Percentiles rank a stretch among this genome's conserved stretches.
Conservation (phyloP, 2,888 invertebrate genomes). For the Micoletzkya japonica region DNA sequence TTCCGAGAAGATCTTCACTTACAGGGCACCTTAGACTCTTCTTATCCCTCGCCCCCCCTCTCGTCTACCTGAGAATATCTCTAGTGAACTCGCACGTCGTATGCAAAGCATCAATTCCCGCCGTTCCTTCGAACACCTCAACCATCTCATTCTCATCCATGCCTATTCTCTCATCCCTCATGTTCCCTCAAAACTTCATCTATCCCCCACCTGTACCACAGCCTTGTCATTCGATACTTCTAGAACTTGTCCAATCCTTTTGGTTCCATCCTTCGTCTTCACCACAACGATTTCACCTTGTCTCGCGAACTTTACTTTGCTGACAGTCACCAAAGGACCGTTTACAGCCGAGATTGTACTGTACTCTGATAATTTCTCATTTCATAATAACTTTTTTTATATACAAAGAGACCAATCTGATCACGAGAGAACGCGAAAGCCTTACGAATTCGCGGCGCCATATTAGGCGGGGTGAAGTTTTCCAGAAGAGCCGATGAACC, state of each 20-base stretch:
- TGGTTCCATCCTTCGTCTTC: conserved; percentile 87
- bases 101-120: conserved; percentile 97
- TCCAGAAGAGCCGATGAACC: neutral
- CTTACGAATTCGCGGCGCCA: conserved; percentile 22
- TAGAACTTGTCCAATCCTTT: conserved; percentile 88
- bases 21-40: conserved; percentile 78
- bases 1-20: conserved; percentile 96
- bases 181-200: neutral
- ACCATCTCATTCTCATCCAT: neutral
- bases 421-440: neutral
- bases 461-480: neutral
- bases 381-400: neutral
- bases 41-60: neutral
- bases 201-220: conserved; percentile 74
- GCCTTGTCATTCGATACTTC: conserved; percentile 98
- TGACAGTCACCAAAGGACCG: conserved; percentile 95
- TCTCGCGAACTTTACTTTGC: conserved; percentile 98
- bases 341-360: conserved; percentile 99
- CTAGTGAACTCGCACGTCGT: conserved; percentile 98
- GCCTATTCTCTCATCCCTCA: neutral
- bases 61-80: conserved; percentile 78
- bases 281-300: conserved; percentile 97
- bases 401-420: neutral
- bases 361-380: conserved; percentile 78
- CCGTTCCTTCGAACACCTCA: conserved; percentile 93